A percentile compares a stretch with the other conserved stretches of the same genome.
These are phyloP conservation scores for Chaetura pelagica DNA, from an alignment of 2,113 vertebrate species.

Conservation along the genomic window DNA sequence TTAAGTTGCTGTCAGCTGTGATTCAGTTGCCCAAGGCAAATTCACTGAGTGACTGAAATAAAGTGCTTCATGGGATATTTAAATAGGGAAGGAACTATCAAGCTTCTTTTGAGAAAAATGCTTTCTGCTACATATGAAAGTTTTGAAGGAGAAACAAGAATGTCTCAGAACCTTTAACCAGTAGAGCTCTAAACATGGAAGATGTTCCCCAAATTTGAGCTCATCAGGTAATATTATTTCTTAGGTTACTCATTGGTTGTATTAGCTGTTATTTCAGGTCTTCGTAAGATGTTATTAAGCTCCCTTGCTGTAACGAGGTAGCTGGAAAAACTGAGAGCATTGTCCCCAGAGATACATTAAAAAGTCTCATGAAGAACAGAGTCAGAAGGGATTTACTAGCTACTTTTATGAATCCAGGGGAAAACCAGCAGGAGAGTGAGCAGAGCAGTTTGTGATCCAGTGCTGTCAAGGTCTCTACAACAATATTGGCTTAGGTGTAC, in stretches of 20 bases:
- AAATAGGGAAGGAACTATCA: slow-evolving; percentile 50
- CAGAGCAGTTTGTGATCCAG: background rate
- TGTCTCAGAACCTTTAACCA: background rate
- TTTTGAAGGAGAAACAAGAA: background rate
- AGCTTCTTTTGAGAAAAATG: background rate
- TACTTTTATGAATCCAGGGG: background rate
- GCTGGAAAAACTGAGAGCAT: background rate
- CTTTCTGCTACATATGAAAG: background rate
- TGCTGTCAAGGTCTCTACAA: background rate
- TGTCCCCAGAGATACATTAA: background rate
- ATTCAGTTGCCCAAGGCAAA: slow-evolving; percentile 70
- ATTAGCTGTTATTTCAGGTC: background rate
- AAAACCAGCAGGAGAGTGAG: background rate
- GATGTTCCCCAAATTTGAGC: background rate
- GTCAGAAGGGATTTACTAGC: background rate
- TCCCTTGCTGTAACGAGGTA: background rate
- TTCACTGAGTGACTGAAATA: slow-evolving; percentile 74
- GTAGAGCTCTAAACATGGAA: background rate
- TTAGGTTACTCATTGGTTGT: background rate
- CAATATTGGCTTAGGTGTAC: background rate
- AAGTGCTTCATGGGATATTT: slow-evolving; percentile 72
- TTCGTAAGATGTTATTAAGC: background rate
- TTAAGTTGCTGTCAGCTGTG: slow-evolving; percentile 83
- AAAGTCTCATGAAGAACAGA: background rate
- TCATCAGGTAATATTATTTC: background rate